A percentile compares a stretch with the other conserved stretches of the same genome.
Conservation (phyloP, 1,140 invertebrate species). For the Procambarus clarkii region DNA sequence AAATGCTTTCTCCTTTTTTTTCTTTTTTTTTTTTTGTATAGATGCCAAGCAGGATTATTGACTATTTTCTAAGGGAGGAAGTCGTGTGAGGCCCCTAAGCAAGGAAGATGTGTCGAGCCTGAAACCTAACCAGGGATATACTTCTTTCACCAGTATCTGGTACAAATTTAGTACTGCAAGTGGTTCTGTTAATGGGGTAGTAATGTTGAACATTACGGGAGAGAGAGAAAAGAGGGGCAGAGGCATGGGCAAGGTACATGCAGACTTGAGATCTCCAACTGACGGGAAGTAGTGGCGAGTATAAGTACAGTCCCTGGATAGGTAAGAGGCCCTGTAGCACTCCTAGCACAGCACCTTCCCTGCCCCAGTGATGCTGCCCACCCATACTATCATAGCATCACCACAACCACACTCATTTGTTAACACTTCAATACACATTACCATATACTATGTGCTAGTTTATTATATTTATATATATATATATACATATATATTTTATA, state of each 20-base stretch:
- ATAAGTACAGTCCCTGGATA: neutral
- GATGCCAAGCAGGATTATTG: conserved; percentile 55
- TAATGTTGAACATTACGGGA: neutral
- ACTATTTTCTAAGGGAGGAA: conserved; percentile 24
- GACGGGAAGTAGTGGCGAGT: neutral
- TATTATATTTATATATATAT: conserved; percentile 40
- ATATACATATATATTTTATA: conserved; percentile 37
- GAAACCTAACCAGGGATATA: conserved; percentile 6
- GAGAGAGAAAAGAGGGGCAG: neutral
- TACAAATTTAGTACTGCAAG: neutral
- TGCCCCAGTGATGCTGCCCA: neutral
- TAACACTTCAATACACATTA: conserved; percentile 27
- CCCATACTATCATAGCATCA: conserved; percentile 16
- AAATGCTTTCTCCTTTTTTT: conserved; percentile 33
- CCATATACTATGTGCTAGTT: conserved; percentile 17
- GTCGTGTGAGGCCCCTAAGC: conserved; percentile 32
- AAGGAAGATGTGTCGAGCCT: conserved; percentile 36
- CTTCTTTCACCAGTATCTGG: conserved; percentile 2
- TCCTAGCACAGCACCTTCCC: conserved; percentile 4
- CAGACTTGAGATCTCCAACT: neutral
- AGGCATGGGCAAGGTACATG: neutral
- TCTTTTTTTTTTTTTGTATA: conserved; percentile 35
- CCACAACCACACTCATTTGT: neutral
- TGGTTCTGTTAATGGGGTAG: neutral
- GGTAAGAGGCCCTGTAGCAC: conserved; percentile 4